Conservation (phyloP, 2,113 vertebrate genomes). For the Leptobrachium leishanense region DNA sequence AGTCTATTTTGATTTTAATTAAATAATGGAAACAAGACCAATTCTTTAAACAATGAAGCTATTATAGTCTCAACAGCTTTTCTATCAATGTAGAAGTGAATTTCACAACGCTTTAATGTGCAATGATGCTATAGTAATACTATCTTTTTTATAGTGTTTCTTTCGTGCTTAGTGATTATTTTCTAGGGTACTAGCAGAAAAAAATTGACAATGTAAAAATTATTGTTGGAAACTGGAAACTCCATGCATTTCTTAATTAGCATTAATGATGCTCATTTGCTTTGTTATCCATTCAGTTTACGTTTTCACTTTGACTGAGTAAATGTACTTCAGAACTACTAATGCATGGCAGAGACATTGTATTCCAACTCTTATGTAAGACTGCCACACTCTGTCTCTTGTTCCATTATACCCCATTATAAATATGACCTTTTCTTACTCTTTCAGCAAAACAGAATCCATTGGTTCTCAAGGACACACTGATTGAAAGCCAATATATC, state of each 20-base stretch:
- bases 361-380: constrained; percentile 35
- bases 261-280: constrained; percentile 15
- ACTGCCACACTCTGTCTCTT: constrained; percentile 37
- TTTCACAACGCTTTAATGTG: constrained; percentile 9
- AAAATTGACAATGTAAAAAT: constrained; percentile 1
- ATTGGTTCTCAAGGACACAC: constrained; percentile 48
- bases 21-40: not conserved
- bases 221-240: constrained; percentile 27
- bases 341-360: constrained; percentile 35
- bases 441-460: constrained; percentile 37
- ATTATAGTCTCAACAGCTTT: constrained; percentile 3
- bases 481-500: constrained; percentile 49
- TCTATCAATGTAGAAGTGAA: not conserved
- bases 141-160: not conserved
- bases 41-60: not conserved
- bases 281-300: constrained; percentile 32
- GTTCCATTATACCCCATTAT: constrained; percentile 48
- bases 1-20: not conserved
- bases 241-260: constrained; percentile 8
- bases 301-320: constrained; percentile 28
- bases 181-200: constrained; percentile 15
- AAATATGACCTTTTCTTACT: constrained; percentile 43
- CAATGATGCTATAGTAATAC: constrained; percentile 22
- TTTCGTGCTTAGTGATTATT: not conserved
- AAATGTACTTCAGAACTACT: constrained; percentile 35